Base-by-base conservation (phyloP, 2,797 vertebrate genomes). In the Phoebastria nigripes region DNA sequence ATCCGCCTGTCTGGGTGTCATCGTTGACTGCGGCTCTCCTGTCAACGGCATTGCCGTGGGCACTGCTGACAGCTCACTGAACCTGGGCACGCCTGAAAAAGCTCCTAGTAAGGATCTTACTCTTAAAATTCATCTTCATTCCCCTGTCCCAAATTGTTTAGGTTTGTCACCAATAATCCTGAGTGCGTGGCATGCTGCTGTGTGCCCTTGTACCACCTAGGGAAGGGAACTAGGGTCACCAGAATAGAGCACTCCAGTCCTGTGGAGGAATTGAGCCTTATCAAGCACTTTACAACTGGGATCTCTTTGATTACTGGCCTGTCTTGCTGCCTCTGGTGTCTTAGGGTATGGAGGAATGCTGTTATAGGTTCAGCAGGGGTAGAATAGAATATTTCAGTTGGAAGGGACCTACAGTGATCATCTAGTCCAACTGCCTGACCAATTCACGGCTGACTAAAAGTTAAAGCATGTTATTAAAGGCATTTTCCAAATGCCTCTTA, bases 41-140 rank as follows among this genome's bases (percentile, higher is more conserved):
- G 4, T 98, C 95, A 98, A 98, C 0, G 98, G 98, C 65, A 89
- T 98, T 12, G 96, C 98, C 0, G 41, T 97, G 72, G 98, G 97
- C 6, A 2, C 95, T 11, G 97, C 98, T 5, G 97, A 98, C 92
- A 91, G 82, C 92, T 96, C 97, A 1, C 85, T 98, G 33, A 98
- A 98, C 90, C 95, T 98, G 41, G 98, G 98, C 56, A 67, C 66
- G 0, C 98, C 98, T 1, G 97, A 98, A 70, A 92, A 93, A 31
- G 17, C 56, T 31, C 97, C 98, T 9, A 98, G 98, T 98, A 96
- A 98, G 98, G 95, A 37, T 12, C 52, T 15, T 11, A 0, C 24
- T 44, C 17, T 15, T 14, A 1, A 47, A 28, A 28, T n/a, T 10
- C 6, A 5, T 12, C 67, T 51, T 12, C 35, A 0, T 5, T 42